Percentiles rank a stretch among this genome's conserved stretches.
These are phyloP conservation scores for Psilopogon haemacephalus DNA, from an alignment of 2,113 vertebrate species.

Conservation along the genomic window DNA sequence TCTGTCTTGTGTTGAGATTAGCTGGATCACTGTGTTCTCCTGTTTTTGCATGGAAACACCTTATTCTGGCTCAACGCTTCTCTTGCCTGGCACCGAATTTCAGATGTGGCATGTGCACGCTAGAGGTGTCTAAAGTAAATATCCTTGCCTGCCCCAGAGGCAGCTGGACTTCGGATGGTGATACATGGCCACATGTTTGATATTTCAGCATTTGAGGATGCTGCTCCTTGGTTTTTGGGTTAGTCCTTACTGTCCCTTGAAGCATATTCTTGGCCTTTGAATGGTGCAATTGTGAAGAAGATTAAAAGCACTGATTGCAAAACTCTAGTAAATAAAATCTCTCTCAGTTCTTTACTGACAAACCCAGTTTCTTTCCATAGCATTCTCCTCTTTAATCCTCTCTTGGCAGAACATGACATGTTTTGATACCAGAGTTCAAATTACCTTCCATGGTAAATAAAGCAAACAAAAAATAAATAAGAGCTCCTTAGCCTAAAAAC, in stretches of 20 bases:
- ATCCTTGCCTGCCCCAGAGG: neutral
- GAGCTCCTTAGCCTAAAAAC: constrained; percentile 69
- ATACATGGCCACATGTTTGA: neutral
- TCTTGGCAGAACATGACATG: constrained; percentile 76
- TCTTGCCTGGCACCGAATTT: neutral
- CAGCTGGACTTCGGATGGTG: neutral
- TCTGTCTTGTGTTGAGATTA: neutral
- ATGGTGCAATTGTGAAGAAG: constrained; percentile 48
- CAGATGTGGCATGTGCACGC: neutral
- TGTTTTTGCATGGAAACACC: neutral
- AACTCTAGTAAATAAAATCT: constrained; percentile 62
- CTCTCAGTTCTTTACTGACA: constrained; percentile 45
- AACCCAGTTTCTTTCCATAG: constrained; percentile 70
- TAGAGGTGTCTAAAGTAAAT: neutral
- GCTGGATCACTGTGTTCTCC: neutral
- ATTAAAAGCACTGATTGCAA: constrained; percentile 72
- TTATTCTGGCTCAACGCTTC: neutral
- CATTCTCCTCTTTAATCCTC: constrained; percentile 72
- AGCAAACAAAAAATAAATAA: constrained; percentile 65
- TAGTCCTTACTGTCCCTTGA: neutral
- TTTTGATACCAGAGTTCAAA: constrained; percentile 68
- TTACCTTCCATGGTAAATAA: constrained; percentile 76
- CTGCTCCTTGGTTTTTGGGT: neutral
- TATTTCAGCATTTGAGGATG: neutral
- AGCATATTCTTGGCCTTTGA: constrained; percentile 20